phyloP scores from a whole-genome alignment of 2,113 vertebrate genomes.

The Agelaius phoeniceus region DNA sequence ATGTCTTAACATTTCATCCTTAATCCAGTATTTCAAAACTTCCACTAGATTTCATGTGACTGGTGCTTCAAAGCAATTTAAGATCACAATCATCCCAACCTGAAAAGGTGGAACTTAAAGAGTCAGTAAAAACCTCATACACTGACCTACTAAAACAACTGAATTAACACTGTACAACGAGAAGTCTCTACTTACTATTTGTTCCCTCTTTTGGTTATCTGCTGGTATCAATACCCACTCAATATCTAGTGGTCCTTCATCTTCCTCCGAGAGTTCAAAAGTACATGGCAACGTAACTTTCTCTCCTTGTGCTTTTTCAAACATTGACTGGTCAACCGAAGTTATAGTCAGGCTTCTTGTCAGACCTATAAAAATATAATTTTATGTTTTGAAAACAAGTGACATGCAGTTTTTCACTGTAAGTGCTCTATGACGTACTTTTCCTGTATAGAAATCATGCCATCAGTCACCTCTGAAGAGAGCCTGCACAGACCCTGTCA shows the following conservation, averaged over 20 bases:
- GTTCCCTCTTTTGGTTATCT: slow-evolving; percentile 73
- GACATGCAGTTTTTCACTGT: neutral
- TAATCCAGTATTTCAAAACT: neutral
- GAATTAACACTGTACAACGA: neutral
- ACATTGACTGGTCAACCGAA: slow-evolving; percentile 30
- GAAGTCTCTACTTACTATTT: slow-evolving; percentile 70
- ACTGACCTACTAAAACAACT: neutral
- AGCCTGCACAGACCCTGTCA: neutral
- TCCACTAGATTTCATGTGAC: neutral
- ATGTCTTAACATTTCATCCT: neutral
- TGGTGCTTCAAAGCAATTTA: neutral
- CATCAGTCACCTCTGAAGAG: accelerated
- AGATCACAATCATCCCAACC: neutral
- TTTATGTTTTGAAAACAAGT: neutral
- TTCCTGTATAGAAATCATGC: neutral
- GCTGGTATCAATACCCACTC: slow-evolving; percentile 77
- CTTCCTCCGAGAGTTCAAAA: slow-evolving; percentile 55
- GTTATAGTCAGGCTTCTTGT: slow-evolving; percentile 68
- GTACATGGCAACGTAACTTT: slow-evolving; percentile 73
- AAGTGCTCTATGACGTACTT: neutral
- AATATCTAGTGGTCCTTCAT: slow-evolving; percentile 74
- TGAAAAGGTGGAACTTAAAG: neutral
- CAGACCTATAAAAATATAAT: slow-evolving; percentile 60
- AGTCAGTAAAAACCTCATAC: neutral
- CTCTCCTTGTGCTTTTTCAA: slow-evolving; percentile 79